Evolutionary conservation across 2,888 invertebrate species (phyloP), one percentile per base, ranked within the genome.

Genomic region (Agrypnus murinus): DNA sequence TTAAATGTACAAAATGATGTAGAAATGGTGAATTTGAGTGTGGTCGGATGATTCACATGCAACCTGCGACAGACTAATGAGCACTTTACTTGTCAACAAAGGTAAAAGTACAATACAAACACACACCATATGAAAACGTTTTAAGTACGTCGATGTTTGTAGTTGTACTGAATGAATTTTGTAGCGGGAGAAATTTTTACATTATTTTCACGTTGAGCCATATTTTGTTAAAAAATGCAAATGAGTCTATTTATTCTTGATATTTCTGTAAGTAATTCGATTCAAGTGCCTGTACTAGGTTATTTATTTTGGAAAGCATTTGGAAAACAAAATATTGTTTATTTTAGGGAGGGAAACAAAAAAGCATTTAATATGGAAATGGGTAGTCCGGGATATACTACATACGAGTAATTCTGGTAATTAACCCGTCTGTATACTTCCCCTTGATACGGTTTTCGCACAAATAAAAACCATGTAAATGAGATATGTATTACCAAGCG

Each of bases 81-180:
- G 36, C 5, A 36, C 36, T n/a, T n/a, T 32, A 55, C 32, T 36
- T 32, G 17, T 43, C 15, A n/a, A 17, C 14, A 14, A 3, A 14
- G 45, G n/a, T 31, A 17, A 43, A 59, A 59, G 45, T 59, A 59
- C 43, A 60, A 60, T 60, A 60, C 60, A 60, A 60, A 60, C 25
- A 25, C 25, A 25, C 25, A 5, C 25, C 60, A 60, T 17, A 43
- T 15, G 14, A 9, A 36, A 40, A 40, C 7, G 40, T 3, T 10
- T 40, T 10, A 40, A 7, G 40, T 40, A 12, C 40, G n/a, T 40
- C 40, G 7, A 40, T 25, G 25, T 25, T 25, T 25, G 5, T 25
- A 25, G 25, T 25, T 25, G 5, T 25, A 25, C 3, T 25, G 25
- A 25, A 25, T 25, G 25, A 25, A 25, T 25, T 25, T 5, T 25